Base-by-base conservation (phyloP, 1,140 invertebrate genomes). In the Temnothorax curvispinosus region DNA sequence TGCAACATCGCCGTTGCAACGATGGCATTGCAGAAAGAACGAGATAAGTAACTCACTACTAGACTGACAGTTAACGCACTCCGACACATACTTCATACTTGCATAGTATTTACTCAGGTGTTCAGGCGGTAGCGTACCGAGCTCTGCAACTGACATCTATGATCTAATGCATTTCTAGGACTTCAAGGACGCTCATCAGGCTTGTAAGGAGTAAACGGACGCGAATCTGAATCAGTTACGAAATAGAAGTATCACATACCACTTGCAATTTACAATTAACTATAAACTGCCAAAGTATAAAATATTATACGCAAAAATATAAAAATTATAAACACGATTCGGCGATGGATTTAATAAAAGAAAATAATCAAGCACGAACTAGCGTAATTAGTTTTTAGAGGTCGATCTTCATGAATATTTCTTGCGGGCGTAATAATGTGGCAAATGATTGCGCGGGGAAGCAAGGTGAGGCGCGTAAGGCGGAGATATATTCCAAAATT, bases 41-140 rank as follows among this genome's bases (percentile, higher is more conserved):
- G 80, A 71, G 71, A 82, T 82, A 74, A 71, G 41, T 89, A 88
- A 89, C 62, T 81, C 80, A 87, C 74, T 67, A 72, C 35, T 32
- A 11, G 77, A 64, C 50, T 74, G 38, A 50, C 84, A 58, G 71
- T 71, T 80, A 81, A 52, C 69, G 54, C 88, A 87, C 65, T 89
- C 78, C 18, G 32, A n/a, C 27, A 77, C 69, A 18, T 80, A 62
- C 54, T 89, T 86, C 67, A 27, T 74, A 72, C 76, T 58, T 64
- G 11, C 77, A 50, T 54, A 50, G 7, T 90, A 86, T 90, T 90
- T 90, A 50, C 88, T 82, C 88, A 90, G 88, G 84, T 90, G 88
- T 82, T 75, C 72, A 56, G 64, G 32, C 64, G 62, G 18, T 75
- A 71, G 69, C 52, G 44, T 75, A 38, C 58, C 72, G 18, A 5